phyloP scores from a whole-genome alignment of 2,888 invertebrate genomes.

The Amorpha juglandis region DNA sequence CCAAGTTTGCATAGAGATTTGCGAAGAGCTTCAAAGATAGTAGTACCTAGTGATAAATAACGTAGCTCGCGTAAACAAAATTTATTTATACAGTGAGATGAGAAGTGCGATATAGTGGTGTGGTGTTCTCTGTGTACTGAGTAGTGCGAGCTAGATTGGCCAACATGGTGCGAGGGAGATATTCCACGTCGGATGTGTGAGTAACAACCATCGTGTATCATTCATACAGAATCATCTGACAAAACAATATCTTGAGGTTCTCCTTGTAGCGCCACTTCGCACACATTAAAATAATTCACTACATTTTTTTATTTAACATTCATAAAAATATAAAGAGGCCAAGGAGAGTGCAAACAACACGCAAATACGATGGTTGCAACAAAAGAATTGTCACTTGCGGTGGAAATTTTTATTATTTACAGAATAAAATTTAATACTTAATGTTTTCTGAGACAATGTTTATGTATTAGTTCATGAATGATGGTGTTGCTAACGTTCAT shows the following conservation, averaged over 20 bases:
- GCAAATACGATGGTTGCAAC: neutral
- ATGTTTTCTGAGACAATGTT: neutral
- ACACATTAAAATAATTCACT: neutral
- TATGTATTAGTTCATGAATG: neutral
- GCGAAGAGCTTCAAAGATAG: conserved; percentile 53
- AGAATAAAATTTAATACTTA: neutral
- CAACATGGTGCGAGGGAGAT: conserved; percentile 79
- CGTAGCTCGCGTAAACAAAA: conserved; percentile 63
- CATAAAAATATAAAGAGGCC: conserved; percentile 15
- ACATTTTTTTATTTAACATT: conserved; percentile 12
- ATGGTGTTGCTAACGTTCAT: neutral
- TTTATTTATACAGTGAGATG: conserved; percentile 64
- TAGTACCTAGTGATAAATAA: conserved; percentile 70
- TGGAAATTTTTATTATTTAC: conserved; percentile 1
- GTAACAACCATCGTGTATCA: conserved; percentile 34
- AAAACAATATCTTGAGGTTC: neutral
- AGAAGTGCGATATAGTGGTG: conserved; percentile 53
- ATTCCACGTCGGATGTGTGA: conserved; percentile 79
- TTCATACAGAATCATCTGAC: neutral
- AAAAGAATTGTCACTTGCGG: neutral
- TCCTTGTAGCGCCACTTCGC: neutral
- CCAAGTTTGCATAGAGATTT: conserved; percentile 77
- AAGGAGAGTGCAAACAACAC: conserved; percentile 11
- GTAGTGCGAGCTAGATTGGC: conserved; percentile 46
- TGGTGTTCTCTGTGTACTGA: conserved; percentile 48